These are phyloP conservation scores for Elmis aenea DNA, from an alignment of 2,888 invertebrate species.

Conservation along the genomic window DNA sequence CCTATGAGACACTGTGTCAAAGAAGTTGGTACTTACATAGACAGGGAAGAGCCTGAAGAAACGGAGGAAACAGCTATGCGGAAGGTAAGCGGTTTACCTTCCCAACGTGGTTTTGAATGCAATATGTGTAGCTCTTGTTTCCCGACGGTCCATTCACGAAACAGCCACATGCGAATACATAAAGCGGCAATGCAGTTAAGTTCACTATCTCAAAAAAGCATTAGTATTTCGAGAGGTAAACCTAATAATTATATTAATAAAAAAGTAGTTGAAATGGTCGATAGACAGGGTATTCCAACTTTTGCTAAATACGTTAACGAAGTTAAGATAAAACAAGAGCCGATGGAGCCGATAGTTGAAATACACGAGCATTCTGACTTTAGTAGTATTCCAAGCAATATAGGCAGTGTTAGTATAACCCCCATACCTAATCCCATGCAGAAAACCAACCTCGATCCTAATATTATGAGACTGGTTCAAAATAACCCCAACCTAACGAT, in stretches of 20 bases:
- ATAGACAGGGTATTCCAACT: slow-evolving; percentile 5
- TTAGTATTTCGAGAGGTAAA: slow-evolving; percentile 9
- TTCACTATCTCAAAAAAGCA: slow-evolving; percentile 12
- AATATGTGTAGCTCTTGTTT: slow-evolving; percentile 43
- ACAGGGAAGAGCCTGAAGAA: slow-evolving; percentile 25
- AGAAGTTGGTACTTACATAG: slow-evolving; percentile 40
- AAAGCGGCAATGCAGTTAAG: slow-evolving; percentile 30
- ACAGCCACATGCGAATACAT: slow-evolving; percentile 47
- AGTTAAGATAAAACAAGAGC: slow-evolving; percentile 37
- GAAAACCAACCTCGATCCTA: slow-evolving; percentile 36
- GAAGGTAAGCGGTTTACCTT: slow-evolving; percentile 14
- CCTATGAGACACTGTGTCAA: slow-evolving; percentile 41
- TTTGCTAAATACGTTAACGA: slow-evolving; percentile 13
- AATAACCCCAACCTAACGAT: slow-evolving; percentile 45
- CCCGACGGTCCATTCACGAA: slow-evolving; percentile 42
- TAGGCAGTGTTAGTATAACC: slow-evolving; percentile 41
- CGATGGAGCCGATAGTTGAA: slow-evolving; percentile 42
- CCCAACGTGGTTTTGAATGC: slow-evolving; percentile 38
- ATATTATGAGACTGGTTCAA: slow-evolving; percentile 43
- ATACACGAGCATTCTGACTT: slow-evolving; percentile 37
- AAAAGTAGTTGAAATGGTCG: slow-evolving; percentile 7
- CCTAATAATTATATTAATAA: slow-evolving; percentile 7
- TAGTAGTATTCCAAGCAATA: slow-evolving; percentile 21
- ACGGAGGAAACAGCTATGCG: slow-evolving; percentile 4
- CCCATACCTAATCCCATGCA: slow-evolving; percentile 39